Percentiles rank a stretch among this genome's conserved stretches.
These are phyloP conservation scores for Ornithorhynchus anatinus DNA, from an alignment of 2,113 vertebrate species.

Conservation along the genomic window DNA sequence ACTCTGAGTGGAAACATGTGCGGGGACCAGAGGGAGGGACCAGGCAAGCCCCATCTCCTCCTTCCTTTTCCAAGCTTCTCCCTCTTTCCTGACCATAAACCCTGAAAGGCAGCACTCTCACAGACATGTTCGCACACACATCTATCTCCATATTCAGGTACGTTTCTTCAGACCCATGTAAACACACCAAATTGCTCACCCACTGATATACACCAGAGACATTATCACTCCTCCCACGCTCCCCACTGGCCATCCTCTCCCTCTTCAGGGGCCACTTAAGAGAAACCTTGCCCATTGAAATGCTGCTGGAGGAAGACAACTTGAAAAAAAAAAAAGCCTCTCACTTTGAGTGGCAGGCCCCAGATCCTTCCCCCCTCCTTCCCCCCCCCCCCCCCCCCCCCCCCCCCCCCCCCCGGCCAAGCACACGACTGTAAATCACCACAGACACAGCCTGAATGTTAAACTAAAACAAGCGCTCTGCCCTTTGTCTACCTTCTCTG, in stretches of 20 bases:
- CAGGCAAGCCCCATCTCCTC: no score
- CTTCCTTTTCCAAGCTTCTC: no score
- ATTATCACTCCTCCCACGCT: neutral
- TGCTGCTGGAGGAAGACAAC: neutral
- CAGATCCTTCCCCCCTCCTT: neutral
- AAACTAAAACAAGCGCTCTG: neutral
- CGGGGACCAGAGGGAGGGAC: no score
- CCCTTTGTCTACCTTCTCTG: neutral
- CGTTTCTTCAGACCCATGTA: no score
- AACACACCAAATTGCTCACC: no score
- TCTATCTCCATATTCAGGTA: no score
- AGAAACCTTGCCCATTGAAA: neutral
- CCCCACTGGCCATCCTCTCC: neutral
- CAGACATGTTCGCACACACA: neutral
- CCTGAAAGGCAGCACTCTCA: no score
- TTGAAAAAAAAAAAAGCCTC: neutral
- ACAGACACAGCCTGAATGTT: neutral
- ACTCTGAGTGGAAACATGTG: no score
- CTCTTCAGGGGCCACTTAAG: neutral
- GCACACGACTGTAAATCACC: neutral
- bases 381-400: neutral
- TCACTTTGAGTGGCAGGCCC: neutral
- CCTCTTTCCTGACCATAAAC: no score
- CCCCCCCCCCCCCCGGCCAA: neutral
- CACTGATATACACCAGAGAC: neutral